These are phyloP conservation scores for Sarotherodon lohbergeri DNA, from an alignment of 2,113 vertebrate genomes.

Conservation along the genomic window DNA sequence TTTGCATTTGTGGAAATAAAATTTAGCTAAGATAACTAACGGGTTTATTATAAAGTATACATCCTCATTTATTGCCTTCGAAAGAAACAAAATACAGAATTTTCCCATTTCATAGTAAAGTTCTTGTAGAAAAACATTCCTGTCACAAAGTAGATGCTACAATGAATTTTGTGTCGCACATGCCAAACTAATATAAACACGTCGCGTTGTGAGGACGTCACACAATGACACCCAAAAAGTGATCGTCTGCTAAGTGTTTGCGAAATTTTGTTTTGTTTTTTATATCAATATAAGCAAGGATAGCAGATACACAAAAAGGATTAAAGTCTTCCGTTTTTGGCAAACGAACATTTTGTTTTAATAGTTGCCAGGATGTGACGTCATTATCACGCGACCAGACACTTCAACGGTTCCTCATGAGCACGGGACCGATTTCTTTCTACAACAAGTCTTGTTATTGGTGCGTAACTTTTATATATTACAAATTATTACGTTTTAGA, in stretches of 20 bases:
- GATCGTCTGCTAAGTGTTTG: background rate
- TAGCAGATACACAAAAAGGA: background rate
- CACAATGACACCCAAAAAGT: background rate
- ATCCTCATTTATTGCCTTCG: no score
- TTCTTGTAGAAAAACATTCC: background rate
- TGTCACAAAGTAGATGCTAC: rapidly evolving
- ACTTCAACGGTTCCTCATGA: background rate
- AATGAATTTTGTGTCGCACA: background rate
- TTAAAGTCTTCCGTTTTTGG: background rate
- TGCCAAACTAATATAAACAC: background rate
- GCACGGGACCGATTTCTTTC: background rate
- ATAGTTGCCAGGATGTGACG: background rate
- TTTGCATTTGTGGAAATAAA: no score
- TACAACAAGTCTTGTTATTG: background rate
- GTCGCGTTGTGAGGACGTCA: background rate
- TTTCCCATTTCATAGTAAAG: no score
- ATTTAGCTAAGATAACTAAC: no score
- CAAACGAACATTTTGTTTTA: rapidly evolving
- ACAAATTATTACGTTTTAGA: background rate
- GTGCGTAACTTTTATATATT: background rate
- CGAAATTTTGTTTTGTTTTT: background rate
- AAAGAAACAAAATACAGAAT: no score
- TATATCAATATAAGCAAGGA: background rate
- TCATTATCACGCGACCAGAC: conserved; percentile 20
- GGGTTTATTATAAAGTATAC: no score